These are phyloP conservation scores for Gallirallus australis DNA, from an alignment of 2,797 vertebrate genomes.

Conservation along the genomic window DNA sequence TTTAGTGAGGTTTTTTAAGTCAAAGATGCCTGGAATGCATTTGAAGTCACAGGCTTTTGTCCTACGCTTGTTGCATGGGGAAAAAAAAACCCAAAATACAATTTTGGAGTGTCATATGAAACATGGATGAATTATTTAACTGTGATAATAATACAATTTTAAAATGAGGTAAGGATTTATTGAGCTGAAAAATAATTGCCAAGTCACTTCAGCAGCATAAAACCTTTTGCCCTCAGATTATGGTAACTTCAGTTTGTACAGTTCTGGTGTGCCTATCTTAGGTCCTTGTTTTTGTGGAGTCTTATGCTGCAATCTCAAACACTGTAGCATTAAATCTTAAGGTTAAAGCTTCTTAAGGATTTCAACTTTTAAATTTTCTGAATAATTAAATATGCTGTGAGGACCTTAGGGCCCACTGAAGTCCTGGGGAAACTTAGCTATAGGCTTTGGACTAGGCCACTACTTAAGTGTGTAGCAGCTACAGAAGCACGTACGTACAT, in stretches of 20 bases:
- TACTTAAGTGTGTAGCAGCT: neutral
- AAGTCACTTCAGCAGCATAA: neutral
- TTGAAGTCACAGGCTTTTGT: neutral
- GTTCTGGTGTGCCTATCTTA: neutral
- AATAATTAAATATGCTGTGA: neutral
- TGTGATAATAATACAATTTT: neutral
- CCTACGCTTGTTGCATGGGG: neutral
- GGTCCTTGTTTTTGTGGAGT: neutral
- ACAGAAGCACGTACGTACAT: fast-evolving
- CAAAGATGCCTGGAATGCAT: neutral
- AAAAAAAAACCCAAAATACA: neutral
- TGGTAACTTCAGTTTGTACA: neutral
- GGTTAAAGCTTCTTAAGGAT: neutral
- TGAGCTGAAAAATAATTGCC: neutral
- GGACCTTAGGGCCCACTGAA: neutral
- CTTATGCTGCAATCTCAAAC: neutral
- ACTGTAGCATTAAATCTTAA: neutral
- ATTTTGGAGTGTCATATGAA: neutral
- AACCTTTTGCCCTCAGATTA: neutral
- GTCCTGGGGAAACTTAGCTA: neutral
- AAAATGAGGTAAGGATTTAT: neutral
- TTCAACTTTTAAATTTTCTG: neutral
- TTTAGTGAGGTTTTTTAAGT: neutral
- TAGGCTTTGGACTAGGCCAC: neutral
- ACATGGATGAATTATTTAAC: neutral